Conservation (phyloP, 2,888 invertebrate genomes). For the Oligia fasciuncula region DNA sequence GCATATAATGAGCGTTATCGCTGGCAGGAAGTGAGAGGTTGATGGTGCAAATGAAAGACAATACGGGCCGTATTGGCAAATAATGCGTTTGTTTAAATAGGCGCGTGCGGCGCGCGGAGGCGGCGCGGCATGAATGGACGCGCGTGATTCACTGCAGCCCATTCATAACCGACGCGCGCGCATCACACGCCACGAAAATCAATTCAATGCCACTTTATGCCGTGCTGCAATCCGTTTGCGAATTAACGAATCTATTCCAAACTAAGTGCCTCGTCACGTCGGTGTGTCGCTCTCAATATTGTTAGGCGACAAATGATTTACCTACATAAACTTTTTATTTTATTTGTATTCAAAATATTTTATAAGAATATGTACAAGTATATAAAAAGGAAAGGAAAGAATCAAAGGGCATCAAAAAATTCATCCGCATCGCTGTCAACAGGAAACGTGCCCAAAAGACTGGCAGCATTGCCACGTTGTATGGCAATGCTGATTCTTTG, state of each 20-base stretch:
- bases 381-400: no score
- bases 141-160: conserved; percentile 85
- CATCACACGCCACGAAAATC: conserved; percentile 73
- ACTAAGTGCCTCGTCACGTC: conserved; percentile 41
- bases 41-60: conserved; percentile 83
- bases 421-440: no score
- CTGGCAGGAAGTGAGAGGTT: conserved; percentile 85
- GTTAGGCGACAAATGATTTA: conserved; percentile 6
- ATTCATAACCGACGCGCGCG: conserved; percentile 82
- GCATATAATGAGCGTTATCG: conserved; percentile 69
- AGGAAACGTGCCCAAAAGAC: no score
- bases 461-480: no score
- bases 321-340: not conserved
- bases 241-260: conserved; percentile 59
- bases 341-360: no score
- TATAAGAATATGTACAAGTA: no score
- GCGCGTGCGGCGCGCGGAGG: conserved; percentile 84
- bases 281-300: conserved; percentile 22
- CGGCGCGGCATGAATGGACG: conserved; percentile 83
- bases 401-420: no score
- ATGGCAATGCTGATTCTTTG: no score
- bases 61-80: conserved; percentile 78
- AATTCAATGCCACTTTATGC: conserved; percentile 74
- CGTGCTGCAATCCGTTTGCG: conserved; percentile 65
- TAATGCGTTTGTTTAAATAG: conserved; percentile 79